A percentile compares a stretch with the other conserved stretches of the same genome.
phyloP scores from a whole-genome alignment of 2,888 invertebrate genomes.

The Eupithecia subfuscata region DNA sequence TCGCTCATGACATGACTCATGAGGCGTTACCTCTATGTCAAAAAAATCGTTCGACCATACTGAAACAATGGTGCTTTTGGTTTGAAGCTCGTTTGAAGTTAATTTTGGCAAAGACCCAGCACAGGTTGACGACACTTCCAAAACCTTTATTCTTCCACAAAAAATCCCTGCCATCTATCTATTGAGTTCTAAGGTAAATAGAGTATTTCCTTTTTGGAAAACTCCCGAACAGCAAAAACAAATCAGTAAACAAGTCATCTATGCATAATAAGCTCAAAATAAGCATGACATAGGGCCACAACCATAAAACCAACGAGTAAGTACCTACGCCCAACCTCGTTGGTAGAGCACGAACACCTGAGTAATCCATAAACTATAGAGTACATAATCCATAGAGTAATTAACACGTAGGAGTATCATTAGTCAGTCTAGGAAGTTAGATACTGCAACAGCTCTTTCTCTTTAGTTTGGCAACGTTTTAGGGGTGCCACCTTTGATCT shows the following conservation, averaged over 20 bases:
- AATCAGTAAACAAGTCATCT: slow-evolving; percentile 1
- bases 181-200: too few species aligned
- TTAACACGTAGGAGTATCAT: slow-evolving; percentile 14
- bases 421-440: slow-evolving; percentile 4
- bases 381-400: slow-evolving; percentile 4
- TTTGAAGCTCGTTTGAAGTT: too few species aligned
- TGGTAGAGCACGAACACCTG: slow-evolving; percentile 8
- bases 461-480: slow-evolving; percentile 1
- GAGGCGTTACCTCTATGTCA: too few species aligned
- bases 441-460: slow-evolving; percentile 3
- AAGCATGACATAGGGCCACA: slow-evolving; percentile 5
- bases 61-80: too few species aligned
- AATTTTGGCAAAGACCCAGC: too few species aligned
- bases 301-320: neutral
- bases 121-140: too few species aligned
- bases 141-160: too few species aligned
- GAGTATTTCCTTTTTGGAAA: too few species aligned
- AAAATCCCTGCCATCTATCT: too few species aligned
- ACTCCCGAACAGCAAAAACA: neutral
- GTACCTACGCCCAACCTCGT: neutral
- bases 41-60: too few species aligned
- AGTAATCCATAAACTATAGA: slow-evolving; percentile 12
- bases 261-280: neutral
- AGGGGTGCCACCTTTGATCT: neutral
- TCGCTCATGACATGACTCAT: too few species aligned